A percentile compares a stretch with the other conserved stretches of the same genome.
These are phyloP conservation scores for Papilio elwesi DNA, from an alignment of 2,888 invertebrate species.

Conservation along the genomic window DNA sequence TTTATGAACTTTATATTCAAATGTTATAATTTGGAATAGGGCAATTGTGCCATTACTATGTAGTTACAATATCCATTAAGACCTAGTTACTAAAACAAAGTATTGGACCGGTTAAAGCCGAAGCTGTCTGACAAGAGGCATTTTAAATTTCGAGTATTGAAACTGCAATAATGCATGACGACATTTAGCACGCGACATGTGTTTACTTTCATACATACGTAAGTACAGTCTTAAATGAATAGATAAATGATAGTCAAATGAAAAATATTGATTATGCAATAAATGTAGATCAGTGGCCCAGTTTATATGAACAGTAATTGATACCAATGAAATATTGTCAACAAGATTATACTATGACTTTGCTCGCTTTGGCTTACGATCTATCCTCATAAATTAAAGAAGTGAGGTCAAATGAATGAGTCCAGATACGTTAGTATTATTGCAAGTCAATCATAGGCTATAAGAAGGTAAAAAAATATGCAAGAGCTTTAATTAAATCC, in stretches of 20 bases:
- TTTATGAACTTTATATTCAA: background rate
- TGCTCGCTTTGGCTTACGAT: background rate
- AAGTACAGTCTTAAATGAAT: too few species aligned
- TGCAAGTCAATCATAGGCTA: too few species aligned
- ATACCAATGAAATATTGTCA: slow-evolving; percentile 13
- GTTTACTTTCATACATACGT: background rate
- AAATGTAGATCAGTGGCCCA: slow-evolving; percentile 18
- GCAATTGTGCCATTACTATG: background rate
- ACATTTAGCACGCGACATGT: background rate
- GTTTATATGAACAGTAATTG: slow-evolving; percentile 13
- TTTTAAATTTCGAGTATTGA: slow-evolving; percentile 13
- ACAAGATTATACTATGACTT: slow-evolving; percentile 3
- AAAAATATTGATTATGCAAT: slow-evolving; percentile 1
- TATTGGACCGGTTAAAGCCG: slow-evolving; percentile 6
- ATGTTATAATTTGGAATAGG: background rate
- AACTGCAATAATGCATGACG: background rate
- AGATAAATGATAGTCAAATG: background rate
- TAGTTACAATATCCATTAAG: background rate
- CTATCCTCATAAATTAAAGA: too few species aligned
- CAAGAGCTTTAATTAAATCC: too few species aligned
- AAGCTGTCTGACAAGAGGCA: slow-evolving; percentile 29
- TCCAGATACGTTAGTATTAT: too few species aligned
- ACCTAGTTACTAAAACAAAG: slow-evolving; percentile 8
- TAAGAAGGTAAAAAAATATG: too few species aligned
- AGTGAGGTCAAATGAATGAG: too few species aligned